These are phyloP conservation scores for Thamnophis elegans DNA, from an alignment of 2,797 vertebrate species.

Conservation along the genomic window DNA sequence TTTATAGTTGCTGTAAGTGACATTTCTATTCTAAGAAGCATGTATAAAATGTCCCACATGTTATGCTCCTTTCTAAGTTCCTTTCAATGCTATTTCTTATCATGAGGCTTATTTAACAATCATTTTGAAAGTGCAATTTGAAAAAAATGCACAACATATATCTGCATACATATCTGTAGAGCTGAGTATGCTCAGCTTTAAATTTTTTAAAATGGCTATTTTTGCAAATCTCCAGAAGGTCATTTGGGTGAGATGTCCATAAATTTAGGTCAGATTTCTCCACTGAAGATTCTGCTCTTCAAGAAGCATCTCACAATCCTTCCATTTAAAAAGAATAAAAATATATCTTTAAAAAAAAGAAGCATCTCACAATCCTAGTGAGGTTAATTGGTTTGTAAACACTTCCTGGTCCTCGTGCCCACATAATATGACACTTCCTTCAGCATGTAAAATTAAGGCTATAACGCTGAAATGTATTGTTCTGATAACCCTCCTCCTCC, in stretches of 20 bases:
- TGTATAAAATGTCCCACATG: slow-evolving; percentile 10
- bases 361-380: slow-evolving; percentile 30
- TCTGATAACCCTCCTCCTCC: background rate
- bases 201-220: slow-evolving; percentile 1
- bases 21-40: background rate
- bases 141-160: slow-evolving; percentile 1
- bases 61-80: slow-evolving; percentile 2
- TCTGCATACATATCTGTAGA: background rate
- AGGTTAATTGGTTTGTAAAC: slow-evolving; percentile 60
- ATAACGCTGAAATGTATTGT: slow-evolving; percentile 27
- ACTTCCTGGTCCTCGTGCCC: slow-evolving; percentile 41
- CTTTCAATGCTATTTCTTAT: slow-evolving; percentile 26
- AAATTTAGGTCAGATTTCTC: slow-evolving; percentile 58
- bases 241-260: slow-evolving; percentile 47
- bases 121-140: slow-evolving; percentile 20
- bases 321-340: no score
- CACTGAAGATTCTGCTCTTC: slow-evolving; percentile 52
- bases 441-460: slow-evolving; percentile 41
- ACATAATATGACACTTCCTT: slow-evolving; percentile 44
- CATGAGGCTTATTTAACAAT: slow-evolving; percentile 20
- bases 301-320: slow-evolving; percentile 37
- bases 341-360: no score
- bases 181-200: background rate
- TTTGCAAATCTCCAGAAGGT: slow-evolving; percentile 50
- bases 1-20: background rate